Percentiles rank a stretch among this genome's conserved stretches.
These are phyloP conservation scores for Fragum sueziense DNA, from an alignment of 2,888 invertebrate species.

Conservation along the genomic window DNA sequence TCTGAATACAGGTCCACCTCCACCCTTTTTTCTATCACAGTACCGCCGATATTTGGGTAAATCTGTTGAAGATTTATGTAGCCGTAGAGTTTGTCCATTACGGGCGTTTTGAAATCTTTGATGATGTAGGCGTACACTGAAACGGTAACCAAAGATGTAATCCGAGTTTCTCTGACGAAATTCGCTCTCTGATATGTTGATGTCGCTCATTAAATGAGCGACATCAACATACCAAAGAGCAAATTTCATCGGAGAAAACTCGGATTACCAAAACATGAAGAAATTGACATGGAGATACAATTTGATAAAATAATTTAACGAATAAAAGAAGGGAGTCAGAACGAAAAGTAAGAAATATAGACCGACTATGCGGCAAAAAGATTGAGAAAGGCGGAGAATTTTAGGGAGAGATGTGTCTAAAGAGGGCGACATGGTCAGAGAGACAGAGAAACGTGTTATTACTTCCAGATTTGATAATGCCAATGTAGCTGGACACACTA, in stretches of 20 bases:
- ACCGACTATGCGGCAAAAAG: neutral
- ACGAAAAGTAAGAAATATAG: neutral
- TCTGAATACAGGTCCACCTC: neutral
- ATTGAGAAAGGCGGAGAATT: neutral
- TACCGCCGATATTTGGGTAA: neutral
- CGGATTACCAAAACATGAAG: too few relatives aligned
- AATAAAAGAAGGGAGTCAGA: neutral
- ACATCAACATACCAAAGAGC: too few relatives aligned
- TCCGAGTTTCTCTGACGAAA: too few relatives aligned
- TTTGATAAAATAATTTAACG: too few relatives aligned
- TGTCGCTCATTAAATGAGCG: too few relatives aligned
- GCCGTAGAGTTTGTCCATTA: neutral
- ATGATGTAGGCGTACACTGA: neutral
- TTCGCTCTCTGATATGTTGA: too few relatives aligned
- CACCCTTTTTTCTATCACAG: neutral
- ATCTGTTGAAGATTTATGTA: neutral
- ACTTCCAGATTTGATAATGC: too few relatives aligned
- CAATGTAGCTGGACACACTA: too few relatives aligned
- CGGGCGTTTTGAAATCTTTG: neutral
- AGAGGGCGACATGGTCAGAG: neutral
- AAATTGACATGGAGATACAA: too few relatives aligned
- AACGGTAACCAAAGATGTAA: too few relatives aligned
- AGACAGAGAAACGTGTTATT: neutral
- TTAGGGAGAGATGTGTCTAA: neutral
- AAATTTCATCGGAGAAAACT: too few relatives aligned